A percentile compares a stretch with the other conserved stretches of the same genome.
Evolutionary conservation across 1,140 invertebrate species (phyloP).

Genomic region (Cylas formicarius): DNA sequence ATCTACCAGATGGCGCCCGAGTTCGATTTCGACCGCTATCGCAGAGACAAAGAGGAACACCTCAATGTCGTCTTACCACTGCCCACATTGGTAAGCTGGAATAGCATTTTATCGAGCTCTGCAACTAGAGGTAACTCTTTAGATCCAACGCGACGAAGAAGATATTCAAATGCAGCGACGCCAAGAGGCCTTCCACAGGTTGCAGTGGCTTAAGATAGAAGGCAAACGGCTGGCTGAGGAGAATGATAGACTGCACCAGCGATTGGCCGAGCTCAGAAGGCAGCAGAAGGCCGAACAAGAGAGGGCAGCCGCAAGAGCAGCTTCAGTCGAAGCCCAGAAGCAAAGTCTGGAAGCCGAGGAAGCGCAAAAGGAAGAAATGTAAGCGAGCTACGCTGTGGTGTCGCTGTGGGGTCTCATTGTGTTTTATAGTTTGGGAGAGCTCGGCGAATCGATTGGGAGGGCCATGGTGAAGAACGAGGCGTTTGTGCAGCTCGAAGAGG

Average conservation of each 20-base stretch:
- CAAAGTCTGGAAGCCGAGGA: slow-evolving; percentile 20
- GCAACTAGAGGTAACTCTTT: neutral
- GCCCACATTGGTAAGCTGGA: slow-evolving; percentile 19
- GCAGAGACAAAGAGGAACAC: slow-evolving; percentile 24
- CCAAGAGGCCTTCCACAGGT: slow-evolving; percentile 26
- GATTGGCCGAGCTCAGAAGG: slow-evolving; percentile 17
- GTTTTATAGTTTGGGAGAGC: slow-evolving; percentile 13
- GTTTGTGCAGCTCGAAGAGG: slow-evolving; percentile 7
- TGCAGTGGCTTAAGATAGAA: slow-evolving; percentile 27
- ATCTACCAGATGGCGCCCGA: slow-evolving; percentile 31
- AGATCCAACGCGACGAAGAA: slow-evolving; percentile 13
- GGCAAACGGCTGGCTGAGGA: slow-evolving; percentile 24
- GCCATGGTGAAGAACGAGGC: slow-evolving; percentile 22
- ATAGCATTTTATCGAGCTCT: neutral
- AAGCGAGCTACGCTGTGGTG: slow-evolving; percentile 1
- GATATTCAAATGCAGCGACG: slow-evolving; percentile 16
- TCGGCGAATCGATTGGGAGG: slow-evolving; percentile 17
- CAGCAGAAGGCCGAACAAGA: slow-evolving; percentile 16
- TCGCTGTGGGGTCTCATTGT: neutral
- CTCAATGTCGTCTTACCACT: slow-evolving; percentile 28
- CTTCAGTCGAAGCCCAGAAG: slow-evolving; percentile 14
- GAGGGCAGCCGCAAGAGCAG: slow-evolving; percentile 2
- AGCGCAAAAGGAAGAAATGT: slow-evolving; percentile 18
- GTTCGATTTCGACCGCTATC: slow-evolving; percentile 35
- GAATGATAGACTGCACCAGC: slow-evolving; percentile 20